Base-by-base conservation (phyloP, 2,888 invertebrate species). In the Hemithea aestivaria region DNA sequence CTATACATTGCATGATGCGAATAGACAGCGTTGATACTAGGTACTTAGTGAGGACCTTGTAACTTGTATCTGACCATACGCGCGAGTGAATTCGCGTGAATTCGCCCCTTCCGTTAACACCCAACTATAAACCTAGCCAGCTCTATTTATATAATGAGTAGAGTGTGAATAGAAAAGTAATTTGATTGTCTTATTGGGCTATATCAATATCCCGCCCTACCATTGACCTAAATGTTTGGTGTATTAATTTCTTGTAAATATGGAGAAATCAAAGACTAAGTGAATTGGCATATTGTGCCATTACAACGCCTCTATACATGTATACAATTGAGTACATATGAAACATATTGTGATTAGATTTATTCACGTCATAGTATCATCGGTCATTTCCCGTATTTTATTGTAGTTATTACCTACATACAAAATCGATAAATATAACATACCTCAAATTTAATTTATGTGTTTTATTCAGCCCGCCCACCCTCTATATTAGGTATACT, bases 371-470 rank as follows among this genome's bases (percentile, higher is more conserved):
- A 73, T 76, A 82, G 79, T 58, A 69, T 81, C 80, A 82, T 82
- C 66, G 66, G 66, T 79, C 78, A 79, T 82, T 82, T 83, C 36
- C 84, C 79, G 78, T 85, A 85, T 68, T 81, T 84, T 83, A 87
- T 75, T 77, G 83, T 87, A 87, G 87, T 79, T 79, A 83, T 81
- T 81, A 81, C 71, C 81, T 82, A 83, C 85, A 84, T 85, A 85
- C 82, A 83, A 85, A 84, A 78, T 87, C 75, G 82, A 85, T 85
- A 84, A 82, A 84, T 85, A 84, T 80, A 84, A 85, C 81, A 81
- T 85, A 87, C 87, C 83, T 84, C 83, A 79, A 84, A 80, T 68
- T 73, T 66, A 65, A 53, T 45, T 32, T 53, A 56, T 58, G 67
- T 73, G 73, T 80, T 56, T 59, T 62, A 64, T 51, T 24, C 5